Conservation (phyloP, 2,797 vertebrate species). For the Rachycentron canadum region DNA sequence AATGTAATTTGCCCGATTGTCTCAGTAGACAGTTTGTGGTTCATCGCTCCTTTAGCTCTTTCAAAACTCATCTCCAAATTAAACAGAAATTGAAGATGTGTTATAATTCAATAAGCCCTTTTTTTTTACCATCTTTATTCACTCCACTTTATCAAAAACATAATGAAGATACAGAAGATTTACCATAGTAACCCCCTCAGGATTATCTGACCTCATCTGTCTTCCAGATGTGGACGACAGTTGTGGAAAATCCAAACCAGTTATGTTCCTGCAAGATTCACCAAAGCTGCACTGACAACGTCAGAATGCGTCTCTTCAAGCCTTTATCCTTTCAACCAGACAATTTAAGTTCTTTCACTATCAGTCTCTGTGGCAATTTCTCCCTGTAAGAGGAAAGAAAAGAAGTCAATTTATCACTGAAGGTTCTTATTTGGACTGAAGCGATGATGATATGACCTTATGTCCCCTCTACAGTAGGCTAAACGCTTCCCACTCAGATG, state of each 20-base stretch:
- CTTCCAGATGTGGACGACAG: constrained; percentile 4
- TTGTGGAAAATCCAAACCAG: not conserved
- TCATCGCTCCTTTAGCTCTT: too few relatives aligned
- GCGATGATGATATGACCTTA: constrained; percentile 37
- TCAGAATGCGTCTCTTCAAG: not conserved
- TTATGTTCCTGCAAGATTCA: not conserved
- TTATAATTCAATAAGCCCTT: too few relatives aligned
- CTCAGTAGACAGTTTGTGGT: too few relatives aligned
- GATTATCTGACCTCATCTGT: not conserved
- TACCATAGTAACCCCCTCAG: not conserved
- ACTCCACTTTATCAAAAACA: too few relatives aligned
- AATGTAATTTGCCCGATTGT: too few relatives aligned
- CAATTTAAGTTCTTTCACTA: not conserved
- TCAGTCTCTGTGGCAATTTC: not conserved
- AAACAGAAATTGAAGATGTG: too few relatives aligned
- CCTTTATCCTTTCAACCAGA: not conserved
- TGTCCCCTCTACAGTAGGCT: constrained; percentile 34
- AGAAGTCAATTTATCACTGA: constrained; percentile 23
- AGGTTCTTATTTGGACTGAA: constrained; percentile 22
- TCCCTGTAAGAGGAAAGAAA: constrained; percentile 10
- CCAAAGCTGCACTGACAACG: not conserved
- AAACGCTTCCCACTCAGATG: constrained; percentile 35
- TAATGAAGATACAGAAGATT: too few relatives aligned
- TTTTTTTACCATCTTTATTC: too few relatives aligned
- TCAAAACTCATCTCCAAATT: too few relatives aligned